These are phyloP conservation scores for Chorisops tibialis DNA, from an alignment of 2,888 invertebrate species.

Conservation along the genomic window DNA sequence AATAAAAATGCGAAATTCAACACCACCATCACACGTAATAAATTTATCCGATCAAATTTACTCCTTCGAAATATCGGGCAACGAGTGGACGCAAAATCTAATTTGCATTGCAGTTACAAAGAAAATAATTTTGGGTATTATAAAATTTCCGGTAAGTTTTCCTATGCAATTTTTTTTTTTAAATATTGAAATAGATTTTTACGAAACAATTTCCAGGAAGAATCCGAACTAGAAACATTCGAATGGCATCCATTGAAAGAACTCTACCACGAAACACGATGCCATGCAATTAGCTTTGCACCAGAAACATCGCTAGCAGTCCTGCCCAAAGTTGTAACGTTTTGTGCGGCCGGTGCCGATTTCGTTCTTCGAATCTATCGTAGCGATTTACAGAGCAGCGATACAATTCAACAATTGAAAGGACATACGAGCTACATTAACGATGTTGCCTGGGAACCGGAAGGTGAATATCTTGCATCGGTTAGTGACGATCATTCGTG, in stretches of 20 bases:
- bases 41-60: conserved; percentile 57
- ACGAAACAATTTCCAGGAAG: conserved; percentile 46
- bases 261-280: conserved; percentile 57
- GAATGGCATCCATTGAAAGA: conserved; percentile 57
- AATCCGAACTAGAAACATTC: conserved; percentile 56
- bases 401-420: conserved; percentile 48
- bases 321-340: conserved; percentile 55
- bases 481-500: conserved; percentile 74
- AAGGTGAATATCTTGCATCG: conserved; percentile 67
- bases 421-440: conserved; percentile 70
- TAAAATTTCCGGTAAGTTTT: conserved; percentile 57
- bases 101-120: conserved; percentile 59
- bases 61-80: conserved; percentile 60
- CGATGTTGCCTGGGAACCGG: conserved; percentile 65
- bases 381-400: conserved; percentile 56
- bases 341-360: conserved; percentile 57
- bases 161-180: background rate
- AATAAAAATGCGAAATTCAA: conserved; percentile 40
- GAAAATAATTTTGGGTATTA: conserved; percentile 57
- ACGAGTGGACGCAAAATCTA: conserved; percentile 63
- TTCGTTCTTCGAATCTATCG: conserved; percentile 57
- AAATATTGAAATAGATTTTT: background rate
- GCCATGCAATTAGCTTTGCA: conserved; percentile 59
- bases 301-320: conserved; percentile 61
- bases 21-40: conserved; percentile 52